Evolutionary conservation across 53 echinoderm and acorn worm genomes (phyloP).

Genomic region (Astropecten irregularis): DNA sequence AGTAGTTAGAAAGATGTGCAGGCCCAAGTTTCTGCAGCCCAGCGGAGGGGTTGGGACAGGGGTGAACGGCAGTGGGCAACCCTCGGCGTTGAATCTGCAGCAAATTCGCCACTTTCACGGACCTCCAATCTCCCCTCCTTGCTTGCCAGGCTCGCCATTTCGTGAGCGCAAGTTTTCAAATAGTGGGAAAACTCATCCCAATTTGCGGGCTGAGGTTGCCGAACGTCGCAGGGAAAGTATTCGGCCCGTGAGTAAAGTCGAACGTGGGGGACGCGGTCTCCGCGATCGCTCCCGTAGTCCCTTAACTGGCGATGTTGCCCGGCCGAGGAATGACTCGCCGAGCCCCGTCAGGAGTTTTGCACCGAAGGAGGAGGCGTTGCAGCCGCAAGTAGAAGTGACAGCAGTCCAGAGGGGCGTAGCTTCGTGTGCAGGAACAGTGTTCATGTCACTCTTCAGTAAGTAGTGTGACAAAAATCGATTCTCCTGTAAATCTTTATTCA

Average conservation of each 20-base stretch:
- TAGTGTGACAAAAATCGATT: neutral
- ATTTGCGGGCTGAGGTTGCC: neutral
- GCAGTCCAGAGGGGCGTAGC: conserved; percentile 59
- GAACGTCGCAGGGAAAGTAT: neutral
- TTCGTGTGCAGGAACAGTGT: conserved; percentile 67
- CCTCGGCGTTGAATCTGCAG: conserved; percentile 12
- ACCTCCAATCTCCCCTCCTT: neutral
- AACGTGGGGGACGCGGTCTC: neutral
- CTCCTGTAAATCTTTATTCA: no score
- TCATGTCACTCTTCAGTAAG: conserved; percentile 68
- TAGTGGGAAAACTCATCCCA: neutral
- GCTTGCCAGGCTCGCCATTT: neutral
- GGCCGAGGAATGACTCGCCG: conserved; percentile 29
- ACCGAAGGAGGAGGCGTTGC: neutral
- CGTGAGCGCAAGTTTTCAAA: neutral
- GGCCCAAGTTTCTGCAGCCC: conserved; percentile 43
- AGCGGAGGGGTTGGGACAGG: conserved; percentile 20
- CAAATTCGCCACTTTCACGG: conserved; percentile 16
- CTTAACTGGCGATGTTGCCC: neutral
- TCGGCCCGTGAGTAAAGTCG: no score
- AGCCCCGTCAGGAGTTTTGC: conserved; percentile 26
- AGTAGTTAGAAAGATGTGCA: conserved; percentile 11
- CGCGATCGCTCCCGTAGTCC: neutral
- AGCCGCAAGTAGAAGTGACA: conserved; percentile 36
- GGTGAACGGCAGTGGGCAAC: neutral